These are phyloP conservation scores for Bubo scandiacus DNA, from an alignment of 2,113 vertebrate species.

Conservation along the genomic window DNA sequence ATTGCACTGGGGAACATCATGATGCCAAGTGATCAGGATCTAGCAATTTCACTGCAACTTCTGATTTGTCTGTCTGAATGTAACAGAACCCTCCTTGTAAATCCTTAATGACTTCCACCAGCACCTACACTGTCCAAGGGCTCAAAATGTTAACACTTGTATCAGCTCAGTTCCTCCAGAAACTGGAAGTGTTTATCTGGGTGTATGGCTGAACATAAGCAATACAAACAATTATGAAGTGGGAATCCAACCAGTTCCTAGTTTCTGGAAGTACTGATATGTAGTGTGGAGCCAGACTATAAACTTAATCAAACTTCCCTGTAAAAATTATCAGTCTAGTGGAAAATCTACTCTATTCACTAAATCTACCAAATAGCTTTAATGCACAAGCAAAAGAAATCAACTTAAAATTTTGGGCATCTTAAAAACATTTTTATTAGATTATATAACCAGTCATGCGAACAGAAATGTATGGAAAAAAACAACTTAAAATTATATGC, in stretches of 20 bases:
- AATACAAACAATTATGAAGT: background rate
- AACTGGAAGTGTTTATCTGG: background rate
- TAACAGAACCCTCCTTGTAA: background rate
- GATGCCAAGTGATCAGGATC: background rate
- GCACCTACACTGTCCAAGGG: background rate
- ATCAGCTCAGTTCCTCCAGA: background rate
- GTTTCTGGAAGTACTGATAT: background rate
- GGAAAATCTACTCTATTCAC: background rate
- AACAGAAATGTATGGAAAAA: background rate
- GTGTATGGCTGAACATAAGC: background rate
- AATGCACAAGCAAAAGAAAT: background rate
- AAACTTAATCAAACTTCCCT: background rate
- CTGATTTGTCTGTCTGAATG: background rate
- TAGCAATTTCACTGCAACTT: background rate
- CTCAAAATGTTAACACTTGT: background rate
- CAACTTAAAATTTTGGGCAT: background rate
- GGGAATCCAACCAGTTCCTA: background rate
- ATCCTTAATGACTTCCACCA: background rate
- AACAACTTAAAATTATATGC: background rate
- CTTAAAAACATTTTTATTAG: background rate
- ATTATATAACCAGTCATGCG: background rate
- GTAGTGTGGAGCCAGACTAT: background rate
- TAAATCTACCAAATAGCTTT: background rate
- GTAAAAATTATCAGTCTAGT: background rate
- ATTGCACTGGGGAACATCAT: background rate